Conservation (phyloP, 2,113 vertebrate genomes). For the Macaca mulatta region DNA sequence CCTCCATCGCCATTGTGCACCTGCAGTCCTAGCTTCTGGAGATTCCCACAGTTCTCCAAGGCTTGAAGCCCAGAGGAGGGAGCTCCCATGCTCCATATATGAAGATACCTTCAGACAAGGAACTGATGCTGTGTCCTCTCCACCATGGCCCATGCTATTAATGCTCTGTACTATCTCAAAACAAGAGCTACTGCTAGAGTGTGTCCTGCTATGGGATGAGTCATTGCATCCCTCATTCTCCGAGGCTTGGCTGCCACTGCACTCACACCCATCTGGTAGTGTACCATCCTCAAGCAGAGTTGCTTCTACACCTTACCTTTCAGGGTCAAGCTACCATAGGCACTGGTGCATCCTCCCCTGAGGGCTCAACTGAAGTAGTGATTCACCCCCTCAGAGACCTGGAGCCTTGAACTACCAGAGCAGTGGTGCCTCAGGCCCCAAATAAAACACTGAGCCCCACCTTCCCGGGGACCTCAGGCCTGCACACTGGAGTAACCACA, state of each 20-base stretch:
- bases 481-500: neutral
- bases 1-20: neutral
- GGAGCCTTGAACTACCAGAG: neutral
- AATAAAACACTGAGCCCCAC: neutral
- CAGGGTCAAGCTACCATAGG: neutral
- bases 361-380: neutral
- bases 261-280: no score
- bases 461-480: neutral
- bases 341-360: neutral
- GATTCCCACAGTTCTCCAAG: neutral
- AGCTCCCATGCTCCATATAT: neutral
- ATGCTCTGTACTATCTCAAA: neutral
- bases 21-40: neutral
- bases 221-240: neutral
- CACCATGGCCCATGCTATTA: neutral
- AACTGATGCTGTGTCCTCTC: neutral
- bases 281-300: neutral
- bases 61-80: neutral
- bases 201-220: neutral
- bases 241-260: neutral
- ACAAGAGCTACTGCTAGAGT: neutral
- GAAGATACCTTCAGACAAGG: neutral
- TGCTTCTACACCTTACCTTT: neutral
- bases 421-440: neutral
- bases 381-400: neutral